Percentiles rank a stretch among this genome's conserved stretches.
Evolutionary conservation across 2,113 vertebrate species (phyloP).

Genomic region (Leucoraja erinaceus): DNA sequence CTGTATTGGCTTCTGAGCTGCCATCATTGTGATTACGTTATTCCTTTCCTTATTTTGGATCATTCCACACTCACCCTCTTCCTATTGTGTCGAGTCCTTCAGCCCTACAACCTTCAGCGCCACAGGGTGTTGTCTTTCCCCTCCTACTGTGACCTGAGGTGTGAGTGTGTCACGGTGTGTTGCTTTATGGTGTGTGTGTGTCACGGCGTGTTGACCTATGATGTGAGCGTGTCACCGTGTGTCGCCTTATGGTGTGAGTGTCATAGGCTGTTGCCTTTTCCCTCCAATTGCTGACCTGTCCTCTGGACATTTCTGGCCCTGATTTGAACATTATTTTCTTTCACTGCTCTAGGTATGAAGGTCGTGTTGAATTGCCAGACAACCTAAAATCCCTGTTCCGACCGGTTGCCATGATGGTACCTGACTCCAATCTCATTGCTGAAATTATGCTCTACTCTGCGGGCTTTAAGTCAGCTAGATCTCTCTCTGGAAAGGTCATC

Average conservation of each 20-base stretch:
- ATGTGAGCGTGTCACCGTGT: no score
- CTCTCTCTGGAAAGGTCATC: slow-evolving; percentile 52
- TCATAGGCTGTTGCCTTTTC: background rate
- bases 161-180: background rate
- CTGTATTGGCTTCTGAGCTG: no score
- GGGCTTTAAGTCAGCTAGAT: slow-evolving; percentile 54
- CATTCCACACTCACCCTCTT: no score
- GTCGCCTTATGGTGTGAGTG: background rate
- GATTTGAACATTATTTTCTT: background rate
- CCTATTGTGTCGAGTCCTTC: no score
- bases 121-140: no score
- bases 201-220: background rate
- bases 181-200: background rate
- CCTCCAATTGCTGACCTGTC: no score
- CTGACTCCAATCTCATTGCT: slow-evolving; percentile 52
- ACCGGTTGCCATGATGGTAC: slow-evolving; percentile 55
- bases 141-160: no score
- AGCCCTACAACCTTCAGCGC: no score
- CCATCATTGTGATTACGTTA: no score
- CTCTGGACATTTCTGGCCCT: no score
- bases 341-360: slow-evolving; percentile 48
- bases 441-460: slow-evolving; percentile 54
- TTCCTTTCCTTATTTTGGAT: no score
- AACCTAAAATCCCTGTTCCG: slow-evolving; percentile 57
- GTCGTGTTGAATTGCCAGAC: slow-evolving; percentile 53